Evolutionary conservation across 2,797 vertebrate species (phyloP), one percentile per base, ranked within the genome.

Genomic region (Enoplosus armatus): DNA sequence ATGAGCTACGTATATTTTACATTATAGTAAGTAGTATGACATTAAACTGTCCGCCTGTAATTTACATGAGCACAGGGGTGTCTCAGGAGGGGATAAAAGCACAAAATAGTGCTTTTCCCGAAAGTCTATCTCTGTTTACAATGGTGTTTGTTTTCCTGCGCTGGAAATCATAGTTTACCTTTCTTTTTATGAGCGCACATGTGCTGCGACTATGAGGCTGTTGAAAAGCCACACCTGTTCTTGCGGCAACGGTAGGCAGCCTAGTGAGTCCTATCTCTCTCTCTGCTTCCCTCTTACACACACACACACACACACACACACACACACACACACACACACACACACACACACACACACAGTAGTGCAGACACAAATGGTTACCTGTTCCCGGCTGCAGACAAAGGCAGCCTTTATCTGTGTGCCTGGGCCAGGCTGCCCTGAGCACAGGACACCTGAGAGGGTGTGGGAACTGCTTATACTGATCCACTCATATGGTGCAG

Each of bases 371-470:
- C 94, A 95, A 95, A 94, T 89, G 93, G 90, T 90, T 94, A 93
- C 93, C 94, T 95, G 93, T 95, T 95, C 93, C 84, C 81, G 47
- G 71, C 64, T 68, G 75, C 63, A 94, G 90, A 95, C 95, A 96
- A 95, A 93, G 93, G 83, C 83, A 66, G 88, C 86, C 90, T 95
- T 95, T 95, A 93, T 95, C 60, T 83, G 81, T 53, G 68, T 77
- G 85, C 84, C 87, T 86, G 83, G 84, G 85, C 89, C 87, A 78
- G 88, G 90, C 86, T 85, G 87, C 79, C 86, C 90, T 80, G 89
- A 89, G 89, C 90, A 92, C 91, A 93, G 85, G 93, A 93, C 91
- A 94, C 93, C 91, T 90, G 91, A 94, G 93, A 94, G 88, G 89
- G 88, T 93, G 90, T 93, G 93, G 93, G 94, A 94, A 94, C 91